Evolutionary conservation across 2,797 vertebrate species (phyloP), one percentile per base, ranked within the genome.

Genomic region (Heliangelus exortis): DNA sequence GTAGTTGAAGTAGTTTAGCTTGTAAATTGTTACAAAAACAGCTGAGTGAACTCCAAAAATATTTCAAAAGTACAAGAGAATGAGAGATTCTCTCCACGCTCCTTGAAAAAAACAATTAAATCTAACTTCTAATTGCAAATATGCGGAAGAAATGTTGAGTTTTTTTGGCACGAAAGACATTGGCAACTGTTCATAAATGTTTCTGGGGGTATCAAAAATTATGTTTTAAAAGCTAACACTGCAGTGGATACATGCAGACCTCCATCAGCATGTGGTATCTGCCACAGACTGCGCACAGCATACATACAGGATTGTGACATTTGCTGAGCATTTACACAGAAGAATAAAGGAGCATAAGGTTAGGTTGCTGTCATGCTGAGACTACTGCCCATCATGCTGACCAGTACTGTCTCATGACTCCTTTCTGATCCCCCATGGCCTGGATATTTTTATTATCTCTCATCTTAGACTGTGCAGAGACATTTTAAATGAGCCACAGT

Each of bases 291-390:
- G 89, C 73, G 87, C 77, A 45, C 34, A 68, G 68, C 2, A 0
- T 73, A 39, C 2, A 2, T 51, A 72, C 84, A 55, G 85, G 66
- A 88, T 19, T 87, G 67, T 90, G 95, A 84, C 94, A 89, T 94
- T 91, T 96, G 92, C 90, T 92, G 86, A 85, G 73, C n/a, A 33
- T 78, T 94, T 91, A 80, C 94, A 74, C 74, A 55, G 84, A 84
- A 82, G 93, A 89, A 95, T 90, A 86, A 88, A n/a, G 69, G 69
- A 95, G 80, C 92, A 96, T 92, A 96, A 94, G 92, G 91, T 91
- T 91, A 92, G 69, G 73, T 61, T 94, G 76, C 62, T 82, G 34
- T 86, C 95, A 65, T 69, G 94, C 96, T 92, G 94, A 88, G 91
- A 84, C 77, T 83, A 69, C 77, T 94, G 93, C 80, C 95, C 87